Evolutionary conservation across 2,797 vertebrate genomes (phyloP).

Genomic region (Babyrousa celebensis): DNA sequence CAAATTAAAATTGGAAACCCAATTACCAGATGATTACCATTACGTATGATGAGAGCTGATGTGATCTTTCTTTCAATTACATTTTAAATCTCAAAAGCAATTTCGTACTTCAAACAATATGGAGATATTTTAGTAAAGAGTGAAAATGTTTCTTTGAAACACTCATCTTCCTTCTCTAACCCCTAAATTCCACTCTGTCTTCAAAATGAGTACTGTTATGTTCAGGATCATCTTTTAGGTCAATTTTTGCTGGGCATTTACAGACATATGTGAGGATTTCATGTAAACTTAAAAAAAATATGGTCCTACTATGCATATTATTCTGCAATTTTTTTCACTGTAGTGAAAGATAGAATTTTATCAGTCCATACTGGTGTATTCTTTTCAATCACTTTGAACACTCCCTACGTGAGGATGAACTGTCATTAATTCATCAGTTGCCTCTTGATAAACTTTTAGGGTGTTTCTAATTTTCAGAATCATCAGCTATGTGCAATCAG

Average conservation of each 20-base stretch:
- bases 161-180: background rate
- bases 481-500: background rate
- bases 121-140: constrained; percentile 20
- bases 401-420: background rate
- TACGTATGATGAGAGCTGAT: background rate
- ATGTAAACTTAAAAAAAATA: background rate
- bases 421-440: background rate
- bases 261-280: background rate
- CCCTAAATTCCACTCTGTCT: background rate
- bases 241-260: background rate
- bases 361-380: background rate
- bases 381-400: constrained; percentile 23
- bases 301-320: background rate
- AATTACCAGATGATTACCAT: constrained; percentile 54
- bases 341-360: background rate
- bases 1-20: constrained; percentile 68
- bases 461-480: constrained; percentile 7
- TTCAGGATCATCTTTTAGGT: background rate
- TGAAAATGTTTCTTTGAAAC: constrained; percentile 8
- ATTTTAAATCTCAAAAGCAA: constrained; percentile 73
- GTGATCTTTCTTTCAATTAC: constrained; percentile 45
- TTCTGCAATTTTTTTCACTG: background rate
- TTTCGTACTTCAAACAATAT: constrained; percentile 48
- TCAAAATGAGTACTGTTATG: background rate
- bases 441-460: background rate